These are phyloP conservation scores for Myrmecophaga tridactyla DNA, from an alignment of 2,113 vertebrate species.

Conservation along the genomic window DNA sequence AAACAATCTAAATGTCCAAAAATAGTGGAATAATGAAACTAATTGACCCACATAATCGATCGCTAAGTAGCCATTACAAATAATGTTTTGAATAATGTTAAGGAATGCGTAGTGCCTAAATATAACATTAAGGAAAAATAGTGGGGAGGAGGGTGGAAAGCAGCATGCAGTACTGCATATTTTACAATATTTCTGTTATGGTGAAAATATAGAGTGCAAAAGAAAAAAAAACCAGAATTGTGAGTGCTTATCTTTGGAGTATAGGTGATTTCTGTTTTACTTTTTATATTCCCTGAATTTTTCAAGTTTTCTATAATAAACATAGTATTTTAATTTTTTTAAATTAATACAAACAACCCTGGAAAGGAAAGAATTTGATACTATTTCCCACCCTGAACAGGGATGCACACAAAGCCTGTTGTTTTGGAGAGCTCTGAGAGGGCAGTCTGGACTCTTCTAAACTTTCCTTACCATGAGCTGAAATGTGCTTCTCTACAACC, in stretches of 20 bases:
- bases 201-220: constrained; percentile 7
- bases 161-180: background rate
- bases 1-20: background rate
- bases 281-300: constrained; percentile 13
- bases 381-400: background rate
- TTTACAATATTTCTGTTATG: background rate
- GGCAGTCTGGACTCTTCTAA: background rate
- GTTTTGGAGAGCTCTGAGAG: background rate
- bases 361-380: background rate
- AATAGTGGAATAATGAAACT: constrained; percentile 26
- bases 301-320: constrained; percentile 26
- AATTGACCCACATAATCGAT: background rate
- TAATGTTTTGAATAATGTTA: constrained; percentile 32
- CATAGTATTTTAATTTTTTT: constrained; percentile 12
- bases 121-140: background rate
- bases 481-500: background rate
- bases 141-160: background rate
- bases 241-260: background rate
- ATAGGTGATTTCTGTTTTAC: constrained; percentile 20
- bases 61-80: constrained; percentile 31
- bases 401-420: background rate
- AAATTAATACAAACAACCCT: background rate
- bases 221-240: constrained; percentile 10
- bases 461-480: background rate
- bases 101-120: background rate